Conservation (phyloP, 2,888 invertebrate genomes). For the Melieria omissa region DNA sequence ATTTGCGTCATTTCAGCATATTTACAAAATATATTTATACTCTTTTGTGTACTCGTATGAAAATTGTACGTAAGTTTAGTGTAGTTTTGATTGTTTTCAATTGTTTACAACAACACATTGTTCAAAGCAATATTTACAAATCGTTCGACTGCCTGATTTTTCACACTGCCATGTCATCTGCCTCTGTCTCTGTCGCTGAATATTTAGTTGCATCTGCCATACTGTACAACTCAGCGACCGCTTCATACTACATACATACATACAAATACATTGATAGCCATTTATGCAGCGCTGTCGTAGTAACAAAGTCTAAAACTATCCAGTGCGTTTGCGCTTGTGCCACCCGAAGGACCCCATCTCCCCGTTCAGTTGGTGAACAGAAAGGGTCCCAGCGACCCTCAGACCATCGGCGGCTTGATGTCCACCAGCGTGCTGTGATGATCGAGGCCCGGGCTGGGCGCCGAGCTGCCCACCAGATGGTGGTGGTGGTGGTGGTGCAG, state of each 20-base stretch:
- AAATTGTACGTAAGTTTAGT: constrained; percentile 6
- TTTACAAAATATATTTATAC: too few species aligned
- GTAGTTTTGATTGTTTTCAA: constrained; percentile 24
- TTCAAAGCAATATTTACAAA: constrained; percentile 25
- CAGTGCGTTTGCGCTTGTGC: not conserved
- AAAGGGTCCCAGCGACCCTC: constrained; percentile 76
- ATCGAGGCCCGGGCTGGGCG: constrained; percentile 72
- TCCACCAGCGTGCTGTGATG: constrained; percentile 72
- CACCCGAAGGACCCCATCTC: constrained; percentile 41
- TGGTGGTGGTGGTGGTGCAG: constrained; percentile 60
- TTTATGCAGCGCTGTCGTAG: not conserved
- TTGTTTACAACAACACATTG: constrained; percentile 24
- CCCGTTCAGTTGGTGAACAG: constrained; percentile 61
- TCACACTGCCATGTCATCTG: not conserved
- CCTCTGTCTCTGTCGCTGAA: not conserved
- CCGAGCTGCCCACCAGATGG: constrained; percentile 61
- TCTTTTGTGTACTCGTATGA: too few species aligned
- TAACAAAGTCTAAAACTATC: not conserved
- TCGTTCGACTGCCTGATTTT: not conserved
- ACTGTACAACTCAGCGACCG: too few species aligned
- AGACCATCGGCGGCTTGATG: constrained; percentile 74
- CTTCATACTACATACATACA: not conserved
- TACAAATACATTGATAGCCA: not conserved
- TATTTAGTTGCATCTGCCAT: too few species aligned
- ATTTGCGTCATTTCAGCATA: too few species aligned